These are phyloP conservation scores for Caerostris extrusa DNA, from an alignment of 1,140 invertebrate species.

Conservation along the genomic window DNA sequence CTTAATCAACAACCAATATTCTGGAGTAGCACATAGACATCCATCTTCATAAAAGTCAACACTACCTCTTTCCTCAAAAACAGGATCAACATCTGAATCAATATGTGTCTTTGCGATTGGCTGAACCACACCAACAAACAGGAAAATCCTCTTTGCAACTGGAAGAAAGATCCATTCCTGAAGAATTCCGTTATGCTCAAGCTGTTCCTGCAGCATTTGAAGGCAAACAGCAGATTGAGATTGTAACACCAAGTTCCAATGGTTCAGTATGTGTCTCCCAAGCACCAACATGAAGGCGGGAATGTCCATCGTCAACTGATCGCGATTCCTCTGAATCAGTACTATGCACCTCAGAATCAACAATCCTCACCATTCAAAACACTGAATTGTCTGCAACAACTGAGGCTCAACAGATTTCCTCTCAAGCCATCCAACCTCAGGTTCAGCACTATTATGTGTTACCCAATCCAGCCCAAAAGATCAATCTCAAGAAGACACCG, in stretches of 20 bases:
- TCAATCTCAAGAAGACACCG: neutral
- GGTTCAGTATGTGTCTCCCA: neutral
- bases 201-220: too few relatives aligned
- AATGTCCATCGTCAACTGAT: neutral
- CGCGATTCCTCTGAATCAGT: neutral
- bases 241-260: neutral
- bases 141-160: neutral
- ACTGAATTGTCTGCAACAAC: neutral
- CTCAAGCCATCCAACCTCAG: neutral
- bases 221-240: neutral
- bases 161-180: neutral
- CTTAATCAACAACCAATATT: neutral
- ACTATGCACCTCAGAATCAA: neutral
- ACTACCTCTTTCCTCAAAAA: neutral
- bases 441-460: neutral
- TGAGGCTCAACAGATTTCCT: neutral
- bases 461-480: neutral
- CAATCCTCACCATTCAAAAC: neutral
- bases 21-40: neutral
- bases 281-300: neutral
- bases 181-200: too few relatives aligned
- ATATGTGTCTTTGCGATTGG: neutral
- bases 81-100: neutral
- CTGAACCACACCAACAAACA: neutral
- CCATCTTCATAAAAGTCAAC: neutral